These are phyloP conservation scores for Ethmia dodecea DNA, from an alignment of 2,888 invertebrate species.

Conservation along the genomic window DNA sequence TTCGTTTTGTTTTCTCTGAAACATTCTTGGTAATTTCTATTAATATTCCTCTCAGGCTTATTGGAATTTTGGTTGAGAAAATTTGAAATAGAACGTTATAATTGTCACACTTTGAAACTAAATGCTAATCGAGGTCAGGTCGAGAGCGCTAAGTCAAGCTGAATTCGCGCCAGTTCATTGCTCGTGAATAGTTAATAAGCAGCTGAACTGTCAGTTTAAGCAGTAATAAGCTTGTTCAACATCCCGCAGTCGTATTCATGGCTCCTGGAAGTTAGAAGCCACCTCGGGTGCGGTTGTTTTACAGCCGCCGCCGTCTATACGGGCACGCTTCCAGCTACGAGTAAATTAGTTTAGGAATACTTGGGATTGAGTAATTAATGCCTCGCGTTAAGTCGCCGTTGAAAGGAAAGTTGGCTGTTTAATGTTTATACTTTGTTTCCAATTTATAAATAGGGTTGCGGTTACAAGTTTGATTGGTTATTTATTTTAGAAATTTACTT, in stretches of 20 bases:
- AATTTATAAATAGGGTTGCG: too few relatives aligned
- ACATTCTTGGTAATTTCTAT: too few relatives aligned
- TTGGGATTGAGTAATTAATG: constrained; percentile 32
- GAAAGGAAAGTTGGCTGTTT: constrained; percentile 16
- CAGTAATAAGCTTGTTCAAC: constrained; percentile 40
- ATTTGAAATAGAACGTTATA: too few relatives aligned
- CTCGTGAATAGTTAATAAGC: constrained; percentile 46
- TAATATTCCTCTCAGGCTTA: too few relatives aligned
- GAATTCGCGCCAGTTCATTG: constrained; percentile 33
- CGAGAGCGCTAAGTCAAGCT: constrained; percentile 28
- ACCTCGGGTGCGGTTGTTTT: constrained; percentile 6
- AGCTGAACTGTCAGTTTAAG: constrained; percentile 24
- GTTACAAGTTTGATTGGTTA: too few relatives aligned
- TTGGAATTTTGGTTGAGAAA: too few relatives aligned
- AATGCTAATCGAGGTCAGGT: too few relatives aligned
- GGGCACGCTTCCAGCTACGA: constrained; percentile 12
- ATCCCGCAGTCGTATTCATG: constrained; percentile 44
- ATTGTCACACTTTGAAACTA: too few relatives aligned
- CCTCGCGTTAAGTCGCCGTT: constrained; percentile 14
- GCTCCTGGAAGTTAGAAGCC: constrained; percentile 17
- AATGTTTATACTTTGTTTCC: constrained; percentile 8
- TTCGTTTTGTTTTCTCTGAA: neutral
- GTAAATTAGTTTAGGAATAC: constrained; percentile 34
- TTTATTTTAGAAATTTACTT: too few relatives aligned
- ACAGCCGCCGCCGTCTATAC: constrained; percentile 1